These are phyloP conservation scores for Drosophila elegans DNA, from an alignment of 1,140 invertebrate species.

Conservation along the genomic window DNA sequence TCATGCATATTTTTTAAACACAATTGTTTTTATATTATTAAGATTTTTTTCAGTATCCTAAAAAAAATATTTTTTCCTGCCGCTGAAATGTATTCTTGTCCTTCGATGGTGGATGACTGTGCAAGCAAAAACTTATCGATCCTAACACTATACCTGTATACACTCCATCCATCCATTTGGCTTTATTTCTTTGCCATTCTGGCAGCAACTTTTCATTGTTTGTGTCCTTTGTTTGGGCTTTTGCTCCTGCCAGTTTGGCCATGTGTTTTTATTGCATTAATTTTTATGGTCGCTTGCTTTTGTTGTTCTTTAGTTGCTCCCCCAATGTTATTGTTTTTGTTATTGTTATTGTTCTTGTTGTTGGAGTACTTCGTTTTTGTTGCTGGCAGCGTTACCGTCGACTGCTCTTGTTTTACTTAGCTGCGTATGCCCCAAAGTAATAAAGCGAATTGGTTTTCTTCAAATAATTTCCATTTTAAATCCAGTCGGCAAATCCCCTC, in stretches of 20 bases:
- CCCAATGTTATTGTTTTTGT: slow-evolving; percentile 14
- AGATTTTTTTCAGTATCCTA: not conserved
- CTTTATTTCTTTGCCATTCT: slow-evolving; percentile 38
- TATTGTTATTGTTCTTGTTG: slow-evolving; percentile 22
- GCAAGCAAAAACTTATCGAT: slow-evolving; percentile 29
- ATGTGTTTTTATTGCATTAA: slow-evolving; percentile 83
- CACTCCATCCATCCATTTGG: slow-evolving; percentile 20
- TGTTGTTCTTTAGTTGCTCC: slow-evolving; percentile 39
- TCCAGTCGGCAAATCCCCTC: slow-evolving; percentile 75
- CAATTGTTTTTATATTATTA: not conserved
- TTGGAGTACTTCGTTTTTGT: slow-evolving; percentile 29
- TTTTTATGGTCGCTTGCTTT: slow-evolving; percentile 74
- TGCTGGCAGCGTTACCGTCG: slow-evolving; percentile 39
- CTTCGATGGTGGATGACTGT: not conserved
- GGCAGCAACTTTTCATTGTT: slow-evolving; percentile 40
- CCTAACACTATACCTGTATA: slow-evolving; percentile 29
- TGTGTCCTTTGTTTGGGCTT: slow-evolving; percentile 40
- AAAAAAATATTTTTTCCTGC: not conserved
- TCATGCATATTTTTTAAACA: too few species aligned
- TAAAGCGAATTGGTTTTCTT: slow-evolving; percentile 81
- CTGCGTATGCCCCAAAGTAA: slow-evolving; percentile 80
- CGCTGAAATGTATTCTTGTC: not conserved
- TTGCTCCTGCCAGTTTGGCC: slow-evolving; percentile 43
- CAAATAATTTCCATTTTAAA: slow-evolving; percentile 83
- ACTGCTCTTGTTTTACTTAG: slow-evolving; percentile 79